phyloP scores from a whole-genome alignment of 2,113 vertebrate species.

The Silurus glanis region DNA sequence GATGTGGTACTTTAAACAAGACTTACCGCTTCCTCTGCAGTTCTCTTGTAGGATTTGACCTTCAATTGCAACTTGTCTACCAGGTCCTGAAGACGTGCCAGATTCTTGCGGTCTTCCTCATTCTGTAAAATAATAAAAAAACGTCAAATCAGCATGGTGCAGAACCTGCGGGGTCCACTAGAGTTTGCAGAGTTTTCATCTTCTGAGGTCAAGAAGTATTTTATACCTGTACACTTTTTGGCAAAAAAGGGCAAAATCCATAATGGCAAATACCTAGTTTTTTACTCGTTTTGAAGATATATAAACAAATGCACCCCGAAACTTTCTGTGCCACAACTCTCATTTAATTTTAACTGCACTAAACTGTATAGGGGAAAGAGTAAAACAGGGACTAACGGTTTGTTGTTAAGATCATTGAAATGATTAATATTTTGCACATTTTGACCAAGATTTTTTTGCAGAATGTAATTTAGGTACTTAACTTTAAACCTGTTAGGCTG shows the following conservation, averaged over 20 bases:
- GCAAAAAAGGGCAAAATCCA: no score
- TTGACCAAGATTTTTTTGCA: no score
- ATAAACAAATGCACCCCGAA: no score
- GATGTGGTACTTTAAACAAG: background rate
- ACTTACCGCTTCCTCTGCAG: constrained; percentile 70
- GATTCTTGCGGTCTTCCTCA: constrained; percentile 74
- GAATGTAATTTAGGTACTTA: background rate
- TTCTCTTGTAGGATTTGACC: constrained; percentile 76
- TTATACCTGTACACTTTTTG: background rate
- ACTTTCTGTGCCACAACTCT: no score
- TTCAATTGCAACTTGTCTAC: constrained; percentile 78
- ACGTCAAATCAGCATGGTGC: background rate
- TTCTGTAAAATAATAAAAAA: constrained; percentile 26
- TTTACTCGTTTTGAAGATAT: no score
- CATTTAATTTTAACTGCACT: no score
- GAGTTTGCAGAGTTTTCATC: background rate
- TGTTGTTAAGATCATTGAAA: no score
- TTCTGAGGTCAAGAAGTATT: background rate
- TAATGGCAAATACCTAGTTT: no score
- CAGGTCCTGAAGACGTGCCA: constrained; percentile 73
- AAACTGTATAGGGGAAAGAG: no score
- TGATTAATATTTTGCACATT: no score
- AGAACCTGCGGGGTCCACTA: background rate
- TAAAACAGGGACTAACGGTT: no score
- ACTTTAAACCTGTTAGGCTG: background rate